phyloP scores from a whole-genome alignment of 2,113 vertebrate genomes.

The Ameiurus melas region DNA sequence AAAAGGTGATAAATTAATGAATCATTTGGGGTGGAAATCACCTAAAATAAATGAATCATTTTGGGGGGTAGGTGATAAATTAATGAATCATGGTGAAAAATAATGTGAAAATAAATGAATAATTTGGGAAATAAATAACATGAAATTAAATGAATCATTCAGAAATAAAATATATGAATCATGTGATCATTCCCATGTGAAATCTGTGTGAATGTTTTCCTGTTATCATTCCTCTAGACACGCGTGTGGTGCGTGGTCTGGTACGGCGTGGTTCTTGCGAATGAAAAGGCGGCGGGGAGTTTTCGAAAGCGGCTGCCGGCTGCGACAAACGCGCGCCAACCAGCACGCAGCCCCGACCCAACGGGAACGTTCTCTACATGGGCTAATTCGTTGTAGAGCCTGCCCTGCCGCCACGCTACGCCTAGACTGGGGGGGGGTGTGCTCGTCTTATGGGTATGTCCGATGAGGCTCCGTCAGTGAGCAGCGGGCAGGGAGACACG shows the following conservation, averaged over 20 bases:
- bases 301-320: no score
- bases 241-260: slow-evolving; percentile 92
- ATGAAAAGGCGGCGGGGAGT: slow-evolving; percentile 95
- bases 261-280: slow-evolving; percentile 95
- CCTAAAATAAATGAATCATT: background rate
- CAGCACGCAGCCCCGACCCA: no score
- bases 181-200: background rate
- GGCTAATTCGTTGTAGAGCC: slow-evolving; percentile 85
- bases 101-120: background rate
- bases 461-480: slow-evolving; percentile 70
- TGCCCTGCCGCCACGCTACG: slow-evolving; percentile 78
- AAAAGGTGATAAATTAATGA: background rate
- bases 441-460: slow-evolving; percentile 77
- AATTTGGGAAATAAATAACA: background rate
- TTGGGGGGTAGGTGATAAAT: background rate
- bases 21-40: background rate
- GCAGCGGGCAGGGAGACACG: slow-evolving; percentile 67
- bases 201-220: background rate
- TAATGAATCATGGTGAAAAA: background rate
- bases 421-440: slow-evolving; percentile 84
- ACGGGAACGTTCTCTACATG: slow-evolving; percentile 84
- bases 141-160: background rate
- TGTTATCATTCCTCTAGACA: slow-evolving; percentile 69
- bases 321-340: no score
- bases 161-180: background rate